Evolutionary conservation across 2,113 vertebrate genomes (phyloP).

Genomic region (Microcebus ravelobensis): DNA sequence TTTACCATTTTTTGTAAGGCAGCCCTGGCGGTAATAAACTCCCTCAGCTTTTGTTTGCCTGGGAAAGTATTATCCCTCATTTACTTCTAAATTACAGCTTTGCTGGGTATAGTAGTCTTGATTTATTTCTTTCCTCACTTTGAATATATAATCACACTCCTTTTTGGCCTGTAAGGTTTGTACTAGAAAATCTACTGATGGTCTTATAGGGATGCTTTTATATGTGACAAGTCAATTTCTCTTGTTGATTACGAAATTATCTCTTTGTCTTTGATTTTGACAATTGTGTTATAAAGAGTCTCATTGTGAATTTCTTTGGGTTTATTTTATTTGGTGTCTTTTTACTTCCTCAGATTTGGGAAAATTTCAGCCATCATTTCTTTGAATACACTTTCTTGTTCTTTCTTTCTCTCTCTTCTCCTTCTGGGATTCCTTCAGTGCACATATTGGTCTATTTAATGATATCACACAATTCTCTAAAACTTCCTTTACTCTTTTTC

Average conservation of each 20-base stretch:
- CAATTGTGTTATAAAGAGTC: neutral
- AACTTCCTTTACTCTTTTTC: neutral
- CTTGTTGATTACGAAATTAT: neutral
- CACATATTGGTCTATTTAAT: neutral
- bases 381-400: neutral
- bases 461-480: neutral
- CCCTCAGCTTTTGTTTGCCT: neutral
- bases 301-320: neutral
- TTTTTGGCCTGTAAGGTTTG: neutral
- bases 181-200: neutral
- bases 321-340: neutral
- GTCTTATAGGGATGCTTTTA: no score
- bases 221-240: neutral
- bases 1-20: neutral
- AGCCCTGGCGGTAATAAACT: neutral
- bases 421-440: neutral
- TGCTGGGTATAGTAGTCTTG: neutral
- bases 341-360: neutral
- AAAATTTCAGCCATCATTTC: neutral
- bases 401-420: neutral
- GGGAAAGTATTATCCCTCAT: neutral
- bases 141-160: neutral
- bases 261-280: neutral
- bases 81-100: neutral
- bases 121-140: neutral